These are phyloP conservation scores for Rhinogobio ventralis DNA, from an alignment of 2,797 vertebrate species.

Conservation along the genomic window DNA sequence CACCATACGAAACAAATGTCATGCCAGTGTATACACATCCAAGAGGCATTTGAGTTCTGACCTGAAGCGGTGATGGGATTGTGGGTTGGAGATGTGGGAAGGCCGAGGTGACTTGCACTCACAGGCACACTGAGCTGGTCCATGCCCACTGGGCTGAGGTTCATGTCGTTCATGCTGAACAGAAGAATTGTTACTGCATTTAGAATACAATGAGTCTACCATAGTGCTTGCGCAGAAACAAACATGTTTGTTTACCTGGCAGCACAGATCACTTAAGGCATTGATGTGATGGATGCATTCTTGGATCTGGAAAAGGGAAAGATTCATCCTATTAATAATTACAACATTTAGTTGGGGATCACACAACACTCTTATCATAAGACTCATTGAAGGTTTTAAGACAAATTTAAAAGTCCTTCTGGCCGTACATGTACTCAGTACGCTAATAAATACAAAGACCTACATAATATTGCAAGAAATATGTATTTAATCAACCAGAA, in stretches of 20 bases:
- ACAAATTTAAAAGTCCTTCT: not conserved
- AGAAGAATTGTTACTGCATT: not conserved
- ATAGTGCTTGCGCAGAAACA: not conserved
- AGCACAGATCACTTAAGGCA: slow-evolving; percentile 33
- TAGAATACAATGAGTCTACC: too few relatives aligned
- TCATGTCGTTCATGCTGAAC: slow-evolving; percentile 95
- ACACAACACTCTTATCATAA: not conserved
- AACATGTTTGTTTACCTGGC: slow-evolving; percentile 37
- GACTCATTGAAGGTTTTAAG: not conserved
- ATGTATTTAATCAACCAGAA: not conserved
- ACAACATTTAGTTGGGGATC: not conserved
- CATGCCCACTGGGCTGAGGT: slow-evolving; percentile 96
- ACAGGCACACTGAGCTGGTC: slow-evolving; percentile 95
- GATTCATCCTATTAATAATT: not conserved
- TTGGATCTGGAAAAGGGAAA: slow-evolving; percentile 9
- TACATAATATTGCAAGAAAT: not conserved
- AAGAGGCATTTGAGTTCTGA: slow-evolving; percentile 63
- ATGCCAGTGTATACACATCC: not conserved
- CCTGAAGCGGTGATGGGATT: slow-evolving; percentile 90
- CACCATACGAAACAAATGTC: not conserved
- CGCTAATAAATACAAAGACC: not conserved
- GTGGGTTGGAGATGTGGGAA: slow-evolving; percentile 94
- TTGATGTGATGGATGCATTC: slow-evolving; percentile 35
- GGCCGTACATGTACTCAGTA: not conserved
- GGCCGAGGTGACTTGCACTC: slow-evolving; percentile 90